Percentiles rank a stretch among this genome's conserved stretches.
phyloP scores from a whole-genome alignment of 2,888 invertebrate genomes.

The Adelognathus sp. region DNA sequence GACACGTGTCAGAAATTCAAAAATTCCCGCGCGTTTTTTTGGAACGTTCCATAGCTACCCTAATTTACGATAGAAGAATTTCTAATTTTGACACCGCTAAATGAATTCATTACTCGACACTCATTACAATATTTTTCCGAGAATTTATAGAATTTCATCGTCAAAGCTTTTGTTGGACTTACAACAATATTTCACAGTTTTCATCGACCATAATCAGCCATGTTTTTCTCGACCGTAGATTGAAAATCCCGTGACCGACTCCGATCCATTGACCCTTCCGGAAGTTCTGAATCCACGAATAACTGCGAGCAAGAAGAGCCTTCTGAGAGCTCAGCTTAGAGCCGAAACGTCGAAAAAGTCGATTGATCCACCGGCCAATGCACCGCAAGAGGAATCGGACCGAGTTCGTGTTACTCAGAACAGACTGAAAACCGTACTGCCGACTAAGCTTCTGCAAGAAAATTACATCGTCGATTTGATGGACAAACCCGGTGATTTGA shows the following conservation, averaged over 20 bases:
- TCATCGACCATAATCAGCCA: background rate
- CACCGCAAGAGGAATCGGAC: background rate
- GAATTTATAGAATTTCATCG: no score
- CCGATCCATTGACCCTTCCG: background rate
- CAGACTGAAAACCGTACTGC: conserved; percentile 67
- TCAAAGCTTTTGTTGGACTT: no score
- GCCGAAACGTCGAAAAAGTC: background rate
- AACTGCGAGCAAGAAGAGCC: conserved; percentile 5
- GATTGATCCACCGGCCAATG: background rate
- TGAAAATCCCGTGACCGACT: background rate
- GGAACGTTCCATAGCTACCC: no score
- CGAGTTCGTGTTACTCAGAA: conserved; percentile 12
- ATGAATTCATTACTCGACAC: no score
- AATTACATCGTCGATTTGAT: conserved; percentile 86
- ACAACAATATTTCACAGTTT: no score
- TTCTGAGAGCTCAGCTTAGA: background rate
- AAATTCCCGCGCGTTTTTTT: no score
- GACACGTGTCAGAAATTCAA: no score
- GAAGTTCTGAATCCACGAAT: background rate
- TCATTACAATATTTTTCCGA: no score
- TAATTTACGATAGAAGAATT: no score
- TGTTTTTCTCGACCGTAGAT: background rate
- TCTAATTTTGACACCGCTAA: no score
- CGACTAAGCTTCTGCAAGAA: conserved; percentile 83
- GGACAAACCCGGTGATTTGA: conserved; percentile 81